phyloP scores from a whole-genome alignment of 2,113 vertebrate species.

The Panthera uncia region DNA sequence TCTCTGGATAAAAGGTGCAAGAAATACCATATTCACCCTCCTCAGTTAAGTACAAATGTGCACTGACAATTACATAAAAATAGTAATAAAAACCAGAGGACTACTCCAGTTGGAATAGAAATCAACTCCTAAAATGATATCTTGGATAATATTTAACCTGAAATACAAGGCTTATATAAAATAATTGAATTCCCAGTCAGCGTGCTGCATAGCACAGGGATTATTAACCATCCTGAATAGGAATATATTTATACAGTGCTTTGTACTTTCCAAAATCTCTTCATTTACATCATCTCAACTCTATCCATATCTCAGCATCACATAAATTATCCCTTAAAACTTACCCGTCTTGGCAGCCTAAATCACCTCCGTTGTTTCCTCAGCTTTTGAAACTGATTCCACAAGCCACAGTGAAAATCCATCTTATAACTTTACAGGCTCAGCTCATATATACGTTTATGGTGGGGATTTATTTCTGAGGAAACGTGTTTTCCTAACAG shows the following conservation, averaged over 20 bases:
- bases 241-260: conserved; percentile 28
- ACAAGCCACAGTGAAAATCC: conserved; percentile 51
- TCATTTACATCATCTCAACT: conserved; percentile 59
- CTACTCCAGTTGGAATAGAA: conserved; percentile 35
- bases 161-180: conserved; percentile 23
- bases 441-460: neutral
- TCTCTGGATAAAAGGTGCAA: neutral
- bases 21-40: neutral
- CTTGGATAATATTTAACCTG: conserved; percentile 24
- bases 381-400: conserved; percentile 47
- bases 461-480: conserved; percentile 8
- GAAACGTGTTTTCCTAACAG: conserved; percentile 18
- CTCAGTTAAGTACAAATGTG: neutral
- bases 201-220: neutral
- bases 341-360: neutral
- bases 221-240: conserved; percentile 42
- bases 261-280: conserved; percentile 50
- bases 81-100: neutral
- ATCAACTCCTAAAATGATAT: conserved; percentile 19
- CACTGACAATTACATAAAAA: conserved; percentile 4
- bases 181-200: neutral
- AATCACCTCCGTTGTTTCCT: neutral
- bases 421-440: conserved; percentile 19
- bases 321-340: conserved; percentile 48
- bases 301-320: conserved; percentile 33